Conservation (phyloP, 2,797 vertebrate species). For the Ara ararauna region DNA sequence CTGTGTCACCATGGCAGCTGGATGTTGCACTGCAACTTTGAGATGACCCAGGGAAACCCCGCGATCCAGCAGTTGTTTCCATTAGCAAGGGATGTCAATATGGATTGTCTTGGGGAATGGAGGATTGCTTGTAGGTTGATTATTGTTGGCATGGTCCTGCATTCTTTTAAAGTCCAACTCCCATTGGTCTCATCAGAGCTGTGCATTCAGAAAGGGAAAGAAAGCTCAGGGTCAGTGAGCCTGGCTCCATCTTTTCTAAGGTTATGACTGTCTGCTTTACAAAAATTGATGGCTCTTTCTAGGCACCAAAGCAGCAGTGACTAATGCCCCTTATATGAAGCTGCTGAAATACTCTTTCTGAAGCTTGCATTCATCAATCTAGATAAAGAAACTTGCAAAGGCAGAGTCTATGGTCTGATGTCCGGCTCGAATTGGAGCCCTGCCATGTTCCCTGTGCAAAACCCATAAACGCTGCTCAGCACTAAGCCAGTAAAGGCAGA, state of each 20-base stretch:
- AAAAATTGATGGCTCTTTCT: constrained; percentile 25
- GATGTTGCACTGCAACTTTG: not conserved
- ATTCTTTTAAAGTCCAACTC: not conserved
- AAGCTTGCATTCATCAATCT: constrained; percentile 29
- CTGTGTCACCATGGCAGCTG: not conserved
- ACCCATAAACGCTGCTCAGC: not conserved
- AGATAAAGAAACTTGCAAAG: not conserved
- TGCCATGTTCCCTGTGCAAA: not conserved
- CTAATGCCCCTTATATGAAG: not conserved
- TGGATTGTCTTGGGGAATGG: not conserved
- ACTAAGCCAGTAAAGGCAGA: not conserved
- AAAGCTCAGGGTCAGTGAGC: not conserved
- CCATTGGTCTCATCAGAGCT: not conserved
- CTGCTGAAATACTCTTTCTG: constrained; percentile 37
- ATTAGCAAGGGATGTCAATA: not conserved
- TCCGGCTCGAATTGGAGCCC: not conserved
- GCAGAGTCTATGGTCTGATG: not conserved
- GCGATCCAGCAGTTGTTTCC: not conserved
- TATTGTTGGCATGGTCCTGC: not conserved
- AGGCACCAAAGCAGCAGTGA: constrained; percentile 17
- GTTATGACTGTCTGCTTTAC: not conserved
- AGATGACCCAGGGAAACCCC: not conserved
- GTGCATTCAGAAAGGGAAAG: not conserved
- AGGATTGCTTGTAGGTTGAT: not conserved
- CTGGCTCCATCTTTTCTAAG: not conserved